A percentile compares a stretch with the other conserved stretches of the same genome.
Evolutionary conservation across 2,888 invertebrate species (phyloP).

Genomic region (Cosmia pyralina): DNA sequence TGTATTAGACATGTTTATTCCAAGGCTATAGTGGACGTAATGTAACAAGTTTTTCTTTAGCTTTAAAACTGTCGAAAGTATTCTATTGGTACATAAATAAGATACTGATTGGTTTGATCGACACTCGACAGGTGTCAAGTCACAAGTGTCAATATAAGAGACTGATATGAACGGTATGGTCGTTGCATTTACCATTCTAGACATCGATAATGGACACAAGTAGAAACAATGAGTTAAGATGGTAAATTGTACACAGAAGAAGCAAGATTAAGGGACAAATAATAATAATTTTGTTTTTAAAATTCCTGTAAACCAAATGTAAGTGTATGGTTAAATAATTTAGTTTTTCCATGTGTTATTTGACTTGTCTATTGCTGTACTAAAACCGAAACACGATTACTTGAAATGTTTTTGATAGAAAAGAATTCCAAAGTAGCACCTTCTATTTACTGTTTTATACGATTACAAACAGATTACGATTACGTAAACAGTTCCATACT

Average conservation of each 20-base stretch:
- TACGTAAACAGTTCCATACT: too few relatives aligned
- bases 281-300: too few relatives aligned
- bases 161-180: conserved; percentile 31
- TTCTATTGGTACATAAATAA: conserved; percentile 49
- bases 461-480: too few relatives aligned
- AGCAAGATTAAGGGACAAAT: background rate
- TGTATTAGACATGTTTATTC: conserved; percentile 52
- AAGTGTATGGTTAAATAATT: too few relatives aligned
- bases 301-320: too few relatives aligned
- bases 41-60: conserved; percentile 53
- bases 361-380: too few relatives aligned
- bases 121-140: conserved; percentile 57
- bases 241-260: background rate
- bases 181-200: conserved; percentile 36
- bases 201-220: conserved; percentile 16
- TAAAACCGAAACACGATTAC: too few relatives aligned
- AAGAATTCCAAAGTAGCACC: too few relatives aligned
- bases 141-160: conserved; percentile 2
- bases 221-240: background rate
- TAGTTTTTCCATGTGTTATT: too few relatives aligned
- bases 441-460: too few relatives aligned
- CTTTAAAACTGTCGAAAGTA: conserved; percentile 56
- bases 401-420: too few relatives aligned
- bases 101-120: conserved; percentile 55
- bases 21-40: conserved; percentile 58